A percentile compares a stretch with the other conserved stretches of the same genome.
phyloP scores from a whole-genome alignment of 2,888 invertebrate genomes.

The Phortica magna region DNA sequence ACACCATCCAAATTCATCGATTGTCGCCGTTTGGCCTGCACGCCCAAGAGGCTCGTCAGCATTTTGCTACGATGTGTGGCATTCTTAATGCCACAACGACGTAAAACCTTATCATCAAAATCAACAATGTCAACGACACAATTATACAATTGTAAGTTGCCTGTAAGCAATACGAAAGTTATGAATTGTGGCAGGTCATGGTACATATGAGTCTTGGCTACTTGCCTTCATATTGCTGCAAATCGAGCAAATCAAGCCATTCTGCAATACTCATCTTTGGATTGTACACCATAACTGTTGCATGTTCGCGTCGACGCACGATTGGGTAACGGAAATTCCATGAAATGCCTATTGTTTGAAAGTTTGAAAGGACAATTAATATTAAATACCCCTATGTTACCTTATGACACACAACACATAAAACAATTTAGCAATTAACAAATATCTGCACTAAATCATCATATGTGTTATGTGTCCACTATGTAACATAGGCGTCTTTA shows the following conservation, averaged over 20 bases:
- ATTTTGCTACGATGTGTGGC: conserved; percentile 83
- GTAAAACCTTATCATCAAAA: conserved; percentile 80
- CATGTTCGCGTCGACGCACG: conserved; percentile 69
- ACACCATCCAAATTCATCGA: conserved; percentile 77
- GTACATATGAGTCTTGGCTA: neutral
- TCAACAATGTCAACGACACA: conserved; percentile 69
- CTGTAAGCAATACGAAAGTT: conserved; percentile 47
- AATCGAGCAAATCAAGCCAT: conserved; percentile 82
- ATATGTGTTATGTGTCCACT: neutral
- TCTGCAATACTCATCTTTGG: conserved; percentile 80
- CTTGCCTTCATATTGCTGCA: conserved; percentile 80
- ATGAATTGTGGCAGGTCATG: conserved; percentile 21
- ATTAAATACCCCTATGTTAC: too few species aligned
- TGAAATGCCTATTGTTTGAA: conserved; percentile 77
- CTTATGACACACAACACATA: too few species aligned
- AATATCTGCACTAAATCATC: neutral
- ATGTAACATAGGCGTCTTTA: too few species aligned
- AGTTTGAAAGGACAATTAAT: neutral
- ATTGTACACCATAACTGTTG: conserved; percentile 70
- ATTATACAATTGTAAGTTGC: conserved; percentile 64
- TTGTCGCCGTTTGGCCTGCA: conserved; percentile 81
- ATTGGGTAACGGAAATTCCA: conserved; percentile 79
- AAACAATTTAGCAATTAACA: neutral
- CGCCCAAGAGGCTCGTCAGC: conserved; percentile 82
- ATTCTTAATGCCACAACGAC: conserved; percentile 82